Evolutionary conservation across 2,888 invertebrate species (phyloP), one percentile per base, ranked within the genome.

Genomic region (Dicycla oo): DNA sequence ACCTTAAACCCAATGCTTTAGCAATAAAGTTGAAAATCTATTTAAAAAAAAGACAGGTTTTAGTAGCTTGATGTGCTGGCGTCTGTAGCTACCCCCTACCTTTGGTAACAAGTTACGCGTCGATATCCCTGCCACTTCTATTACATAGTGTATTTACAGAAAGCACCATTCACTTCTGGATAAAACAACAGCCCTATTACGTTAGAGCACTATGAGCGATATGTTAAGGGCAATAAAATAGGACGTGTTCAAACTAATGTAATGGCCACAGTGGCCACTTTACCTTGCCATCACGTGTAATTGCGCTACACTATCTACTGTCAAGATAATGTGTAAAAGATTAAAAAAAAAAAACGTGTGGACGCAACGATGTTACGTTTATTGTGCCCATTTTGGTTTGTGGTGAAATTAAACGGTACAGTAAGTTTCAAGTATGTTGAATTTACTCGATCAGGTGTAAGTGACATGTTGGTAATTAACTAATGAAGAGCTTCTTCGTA

Each of bases 301-400:
- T 71, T 66, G 45, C 56, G n/a, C 49, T 51, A 49, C 58, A 40
- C 23, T 69, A n/a, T n/a, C n/a, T n/a, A 20, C 56, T 54, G 20
- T 26, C 54, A 72, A 47, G 78, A 83, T 74, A 67, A 71, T 26
- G 56, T 56, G 54, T 53, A 45, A 43, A 54, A 71, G 67, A 79
- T 78, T n/a, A n/a, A n/a, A n/a, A 66, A 68, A 60, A 78, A 67
- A 51, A 78, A 45, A 71, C 71, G 58, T 61, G 54, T 51, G n/a
- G 40, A 60, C 64, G 51, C 58, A 66, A 73, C 30, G 20, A 45
- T 26, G 43, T 67, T 70, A 23, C 10, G 53, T 74, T 66, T 49
- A 62, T 63, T 53, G 26, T 54, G 34, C 15, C 30, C 7, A 51
- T 45, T 57, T 30, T 73, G 15, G 63, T 73, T 69, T 54, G 51